Percentiles rank a stretch among this genome's conserved stretches.
phyloP scores from a whole-genome alignment of 2,797 vertebrate genomes.

The Etheostoma perlongum region DNA sequence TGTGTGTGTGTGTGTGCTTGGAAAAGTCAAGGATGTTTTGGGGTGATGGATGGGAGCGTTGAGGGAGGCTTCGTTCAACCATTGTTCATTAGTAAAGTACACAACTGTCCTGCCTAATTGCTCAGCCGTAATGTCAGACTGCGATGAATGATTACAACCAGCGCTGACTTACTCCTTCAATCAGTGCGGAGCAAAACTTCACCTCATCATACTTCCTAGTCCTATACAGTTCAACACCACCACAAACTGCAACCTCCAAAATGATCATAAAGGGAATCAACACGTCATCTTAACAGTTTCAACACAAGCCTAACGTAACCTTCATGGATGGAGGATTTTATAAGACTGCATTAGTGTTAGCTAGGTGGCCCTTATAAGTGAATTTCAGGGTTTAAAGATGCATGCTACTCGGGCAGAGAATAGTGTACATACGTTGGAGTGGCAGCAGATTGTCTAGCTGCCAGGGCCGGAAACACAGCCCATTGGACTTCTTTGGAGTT shows the following conservation, averaged over 20 bases:
- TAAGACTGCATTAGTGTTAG: not conserved
- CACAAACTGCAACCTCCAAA: not conserved
- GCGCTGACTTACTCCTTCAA: conserved; percentile 54
- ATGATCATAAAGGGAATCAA: not conserved
- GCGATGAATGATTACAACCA: conserved; percentile 65
- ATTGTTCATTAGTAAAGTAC: conserved; percentile 80
- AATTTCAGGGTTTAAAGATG: not conserved
- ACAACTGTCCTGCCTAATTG: conserved; percentile 75
- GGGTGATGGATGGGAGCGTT: conserved; percentile 76
- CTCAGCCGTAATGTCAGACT: conserved; percentile 72
- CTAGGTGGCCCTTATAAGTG: not conserved
- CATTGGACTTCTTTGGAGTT: not conserved
- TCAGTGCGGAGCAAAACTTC: conserved; percentile 46
- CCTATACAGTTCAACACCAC: not conserved
- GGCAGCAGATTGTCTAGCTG: not conserved
- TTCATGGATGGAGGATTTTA: not conserved
- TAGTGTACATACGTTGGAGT: not conserved
- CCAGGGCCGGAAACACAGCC: not conserved
- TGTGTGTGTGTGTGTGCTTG: conserved; percentile 24
- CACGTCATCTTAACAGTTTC: not conserved
- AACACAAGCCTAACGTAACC: no score
- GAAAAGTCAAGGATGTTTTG: conserved; percentile 63
- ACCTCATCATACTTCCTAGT: conserved; percentile 37
- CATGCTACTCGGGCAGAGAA: not conserved
- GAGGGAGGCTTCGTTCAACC: conserved; percentile 71